phyloP scores from a whole-genome alignment of 2,797 vertebrate genomes.

The Loriculus beryllinus region DNA sequence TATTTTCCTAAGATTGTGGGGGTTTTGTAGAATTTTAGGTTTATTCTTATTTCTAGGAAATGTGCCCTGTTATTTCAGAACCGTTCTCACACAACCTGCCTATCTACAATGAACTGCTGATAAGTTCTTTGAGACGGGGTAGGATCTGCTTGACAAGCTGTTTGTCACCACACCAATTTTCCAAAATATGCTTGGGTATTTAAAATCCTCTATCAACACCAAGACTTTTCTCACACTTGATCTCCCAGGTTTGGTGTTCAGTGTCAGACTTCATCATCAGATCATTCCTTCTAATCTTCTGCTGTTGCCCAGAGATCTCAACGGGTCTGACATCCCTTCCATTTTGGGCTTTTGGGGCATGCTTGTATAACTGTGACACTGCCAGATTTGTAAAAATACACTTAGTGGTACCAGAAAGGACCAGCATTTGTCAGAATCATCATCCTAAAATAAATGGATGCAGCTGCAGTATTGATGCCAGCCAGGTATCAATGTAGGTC shows the following conservation, averaged over 20 bases:
- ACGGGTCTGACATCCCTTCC: not conserved
- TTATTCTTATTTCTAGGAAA: not conserved
- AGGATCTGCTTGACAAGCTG: not conserved
- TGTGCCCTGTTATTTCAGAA: not conserved
- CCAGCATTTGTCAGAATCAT: not conserved
- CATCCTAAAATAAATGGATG: not conserved
- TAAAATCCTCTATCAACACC: slow-evolving; percentile 6
- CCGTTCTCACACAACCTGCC: not conserved
- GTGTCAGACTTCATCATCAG: not conserved
- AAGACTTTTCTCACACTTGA: slow-evolving; percentile 17
- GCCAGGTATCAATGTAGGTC: not conserved
- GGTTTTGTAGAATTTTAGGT: not conserved
- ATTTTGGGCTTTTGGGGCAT: not conserved
- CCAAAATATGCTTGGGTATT: not conserved
- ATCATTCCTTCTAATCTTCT: slow-evolving; percentile 21
- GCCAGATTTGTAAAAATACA: not conserved
- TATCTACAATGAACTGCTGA: not conserved
- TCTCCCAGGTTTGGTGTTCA: not conserved
- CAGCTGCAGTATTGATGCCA: not conserved
- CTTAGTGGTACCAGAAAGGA: not conserved
- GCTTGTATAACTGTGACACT: not conserved
- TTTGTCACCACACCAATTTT: not conserved
- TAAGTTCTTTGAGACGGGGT: not conserved
- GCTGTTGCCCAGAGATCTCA: slow-evolving; percentile 33
- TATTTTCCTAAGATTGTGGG: not conserved